Conservation (phyloP, 37 sponge, comb jelly and placozoan genomes). For the Halichondria panicea region DNA sequence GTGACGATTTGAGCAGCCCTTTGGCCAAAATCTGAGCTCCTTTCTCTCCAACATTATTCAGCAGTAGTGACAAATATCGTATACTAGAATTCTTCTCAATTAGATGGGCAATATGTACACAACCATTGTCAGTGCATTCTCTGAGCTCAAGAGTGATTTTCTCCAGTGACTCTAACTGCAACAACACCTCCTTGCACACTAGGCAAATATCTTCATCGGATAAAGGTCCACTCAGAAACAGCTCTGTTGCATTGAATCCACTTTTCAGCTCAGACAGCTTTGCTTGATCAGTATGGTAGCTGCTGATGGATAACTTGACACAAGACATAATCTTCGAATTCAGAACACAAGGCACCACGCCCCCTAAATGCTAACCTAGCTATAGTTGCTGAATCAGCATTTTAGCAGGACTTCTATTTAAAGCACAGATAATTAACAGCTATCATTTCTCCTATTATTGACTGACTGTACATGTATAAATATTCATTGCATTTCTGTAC, state of each 20-base stretch:
- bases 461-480: no score
- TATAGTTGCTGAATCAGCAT: no score
- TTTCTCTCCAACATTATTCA: constrained; percentile 21
- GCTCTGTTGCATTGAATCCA: background rate
- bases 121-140: constrained; percentile 42
- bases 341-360: no score
- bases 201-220: background rate
- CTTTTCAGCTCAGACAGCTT: background rate
- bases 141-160: constrained; percentile 25
- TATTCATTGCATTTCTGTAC: no score
- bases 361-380: no score
- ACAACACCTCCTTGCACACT: constrained; percentile 13
- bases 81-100: constrained; percentile 1
- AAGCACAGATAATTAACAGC: no score
- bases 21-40: constrained; percentile 19
- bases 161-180: background rate
- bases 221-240: background rate
- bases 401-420: no score
- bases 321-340: no score
- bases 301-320: constrained; percentile 16
- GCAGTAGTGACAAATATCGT: constrained; percentile 1
- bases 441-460: no score
- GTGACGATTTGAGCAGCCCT: background rate
- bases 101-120: background rate
- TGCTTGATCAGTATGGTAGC: background rate